Conservation (phyloP, 2,113 vertebrate genomes). For the Alligator sinensis region DNA sequence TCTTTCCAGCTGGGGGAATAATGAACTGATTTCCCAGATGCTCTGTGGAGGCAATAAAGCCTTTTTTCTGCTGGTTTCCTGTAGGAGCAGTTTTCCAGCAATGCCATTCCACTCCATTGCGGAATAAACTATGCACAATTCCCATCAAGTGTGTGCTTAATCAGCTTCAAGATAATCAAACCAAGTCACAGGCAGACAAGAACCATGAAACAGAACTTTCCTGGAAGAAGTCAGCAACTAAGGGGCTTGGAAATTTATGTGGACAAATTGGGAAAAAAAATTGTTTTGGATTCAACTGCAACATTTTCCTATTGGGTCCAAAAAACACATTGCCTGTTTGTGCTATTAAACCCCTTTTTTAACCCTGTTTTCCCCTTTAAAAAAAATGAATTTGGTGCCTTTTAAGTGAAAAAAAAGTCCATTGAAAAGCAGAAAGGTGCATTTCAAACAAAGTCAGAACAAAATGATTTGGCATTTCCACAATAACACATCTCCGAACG, state of each 20-base stretch:
- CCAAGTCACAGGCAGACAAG: not conserved
- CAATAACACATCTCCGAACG: too few species aligned
- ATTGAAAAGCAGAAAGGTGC: too few species aligned
- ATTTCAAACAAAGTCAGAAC: too few species aligned
- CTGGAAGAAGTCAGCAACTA: not conserved
- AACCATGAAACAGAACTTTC: not conserved
- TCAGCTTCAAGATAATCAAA: conserved; percentile 46
- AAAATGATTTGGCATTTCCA: too few species aligned
- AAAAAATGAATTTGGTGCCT: too few species aligned
- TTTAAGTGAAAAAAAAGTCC: too few species aligned
- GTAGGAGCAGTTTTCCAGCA: not conserved
- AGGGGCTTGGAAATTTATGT: too few species aligned
- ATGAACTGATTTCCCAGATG: not conserved
- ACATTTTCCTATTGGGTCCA: not conserved
- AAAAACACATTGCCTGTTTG: not conserved
- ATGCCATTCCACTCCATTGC: conserved; percentile 20
- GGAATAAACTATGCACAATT: not conserved
- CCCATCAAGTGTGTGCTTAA: not conserved
- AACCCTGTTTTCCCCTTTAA: not conserved
- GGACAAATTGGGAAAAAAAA: too few species aligned
- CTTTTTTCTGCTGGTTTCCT: not conserved
- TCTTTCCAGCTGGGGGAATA: not conserved
- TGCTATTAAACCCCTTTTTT: not conserved
- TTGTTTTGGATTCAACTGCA: too few species aligned
- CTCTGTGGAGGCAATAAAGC: not conserved